Base-by-base conservation (phyloP, 1,140 invertebrate species). In the Zaprionus ghesquierei region DNA sequence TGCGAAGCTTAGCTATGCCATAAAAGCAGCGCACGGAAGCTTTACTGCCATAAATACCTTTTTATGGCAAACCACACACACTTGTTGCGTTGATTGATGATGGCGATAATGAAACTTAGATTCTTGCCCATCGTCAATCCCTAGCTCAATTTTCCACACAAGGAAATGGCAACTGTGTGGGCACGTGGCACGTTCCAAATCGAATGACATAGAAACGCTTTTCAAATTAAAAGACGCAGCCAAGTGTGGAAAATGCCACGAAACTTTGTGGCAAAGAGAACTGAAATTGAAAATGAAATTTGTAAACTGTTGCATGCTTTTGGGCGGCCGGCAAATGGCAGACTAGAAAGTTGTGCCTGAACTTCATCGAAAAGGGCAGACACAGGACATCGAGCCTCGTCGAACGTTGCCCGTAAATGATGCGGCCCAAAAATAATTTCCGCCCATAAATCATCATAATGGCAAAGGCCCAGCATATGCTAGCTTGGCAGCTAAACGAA, bases 381-480 rank as follows among this genome's bases (percentile, higher is more conserved):
- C 5, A 15, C 15, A 18, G 41, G 41, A 15, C 13, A 38, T 20
- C 15, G 41, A 20, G 15, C n/a, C 18, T 12, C 9, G 41, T 10
- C 18, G 35, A 41, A 15, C 23, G 27, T 53, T 49, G 41, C 15
- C 29, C 49, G 59, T 51, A 31, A 41, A 58, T 62, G 58, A 44
- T 27, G 33, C 25, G 63, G 22, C 55, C 64, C 75, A 70, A 81
- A 86, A 87, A 86, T 87, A 79, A 86, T 86, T 87, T 86, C 82
- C 82, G 79, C 74, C 74, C 79, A 86, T 86, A 87, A 86, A 86
- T 87, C 82, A 86, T 86, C 75, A 81, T 87, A 82, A 86, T 87
- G 82, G 82, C 71, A 46, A 60, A 49, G 75, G 49, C 31, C 44
- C 38, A 51, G 65, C 65, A 68, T 56, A 71, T 68, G 75, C 41